Evolutionary conservation across 2,797 vertebrate species (phyloP).

Genomic region (Esox masquinongy): DNA sequence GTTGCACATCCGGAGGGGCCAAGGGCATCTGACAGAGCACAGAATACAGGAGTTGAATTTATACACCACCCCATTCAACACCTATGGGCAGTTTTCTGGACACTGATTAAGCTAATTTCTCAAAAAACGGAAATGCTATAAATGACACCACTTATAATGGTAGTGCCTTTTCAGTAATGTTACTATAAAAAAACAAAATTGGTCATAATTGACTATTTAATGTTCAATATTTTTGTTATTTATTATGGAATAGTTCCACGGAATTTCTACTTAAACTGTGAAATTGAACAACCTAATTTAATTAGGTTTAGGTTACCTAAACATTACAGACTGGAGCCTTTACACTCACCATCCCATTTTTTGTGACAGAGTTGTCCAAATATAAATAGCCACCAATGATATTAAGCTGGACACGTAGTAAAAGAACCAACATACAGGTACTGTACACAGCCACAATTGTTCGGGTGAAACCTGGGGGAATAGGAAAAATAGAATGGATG

Average conservation of each 20-base stretch:
- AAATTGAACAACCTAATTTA: too few relatives aligned
- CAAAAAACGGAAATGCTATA: background rate
- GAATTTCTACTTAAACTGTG: too few relatives aligned
- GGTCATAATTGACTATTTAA: too few relatives aligned
- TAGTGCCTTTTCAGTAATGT: too few relatives aligned
- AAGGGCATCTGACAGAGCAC: conserved; percentile 73
- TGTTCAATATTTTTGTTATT: too few relatives aligned
- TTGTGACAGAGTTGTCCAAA: conserved; percentile 89
- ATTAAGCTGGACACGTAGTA: conserved; percentile 92
- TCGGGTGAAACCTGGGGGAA: conserved; percentile 86
- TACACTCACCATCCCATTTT: conserved; percentile 78
- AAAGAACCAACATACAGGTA: conserved; percentile 94
- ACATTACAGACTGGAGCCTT: background rate
- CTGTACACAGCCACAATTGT: conserved; percentile 93
- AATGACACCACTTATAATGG: too few relatives aligned
- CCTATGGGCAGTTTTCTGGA: background rate
- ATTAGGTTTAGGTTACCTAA: too few relatives aligned
- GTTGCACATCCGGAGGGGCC: conserved; percentile 93
- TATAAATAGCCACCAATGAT: conserved; percentile 98
- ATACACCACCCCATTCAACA: background rate
- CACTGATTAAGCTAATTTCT: background rate
- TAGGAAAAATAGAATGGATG: background rate
- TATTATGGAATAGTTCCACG: too few relatives aligned
- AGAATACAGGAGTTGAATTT: background rate
- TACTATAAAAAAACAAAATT: too few relatives aligned